Conservation (phyloP, 2,797 vertebrate genomes). For the Coranthus polyacanthus region DNA sequence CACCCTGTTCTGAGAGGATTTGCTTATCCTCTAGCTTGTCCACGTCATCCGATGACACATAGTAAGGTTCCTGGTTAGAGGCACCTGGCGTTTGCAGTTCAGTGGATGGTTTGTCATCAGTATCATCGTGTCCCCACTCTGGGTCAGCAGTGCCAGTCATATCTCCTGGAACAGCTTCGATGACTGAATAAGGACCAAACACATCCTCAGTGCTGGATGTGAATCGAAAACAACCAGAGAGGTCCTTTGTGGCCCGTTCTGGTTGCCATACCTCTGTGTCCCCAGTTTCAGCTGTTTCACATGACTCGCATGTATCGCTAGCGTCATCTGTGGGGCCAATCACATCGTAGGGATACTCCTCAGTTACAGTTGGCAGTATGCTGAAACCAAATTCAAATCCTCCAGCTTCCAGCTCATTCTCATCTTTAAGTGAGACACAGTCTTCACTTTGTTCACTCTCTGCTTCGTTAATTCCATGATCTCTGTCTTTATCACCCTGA, state of each 20-base stretch:
- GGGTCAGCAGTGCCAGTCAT: constrained; percentile 75
- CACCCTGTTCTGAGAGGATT: constrained; percentile 49
- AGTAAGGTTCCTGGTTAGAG: constrained; percentile 81
- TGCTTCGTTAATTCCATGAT: constrained; percentile 41
- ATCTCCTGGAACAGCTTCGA: constrained; percentile 79
- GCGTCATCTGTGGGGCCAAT: constrained; percentile 82
- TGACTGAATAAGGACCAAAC: constrained; percentile 86
- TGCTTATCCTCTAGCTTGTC: constrained; percentile 78
- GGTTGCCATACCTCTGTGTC: constrained; percentile 84
- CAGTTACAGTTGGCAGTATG: constrained; percentile 77
- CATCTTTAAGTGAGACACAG: constrained; percentile 42
- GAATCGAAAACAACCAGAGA: constrained; percentile 83
- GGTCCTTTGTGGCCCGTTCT: constrained; percentile 85
- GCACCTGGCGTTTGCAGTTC: constrained; percentile 54
- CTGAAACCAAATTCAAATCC: constrained; percentile 75
- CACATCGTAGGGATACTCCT: constrained; percentile 85
- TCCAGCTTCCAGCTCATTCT: constrained; percentile 50
- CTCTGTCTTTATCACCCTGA: constrained; percentile 33
- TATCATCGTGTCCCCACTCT: constrained; percentile 73
- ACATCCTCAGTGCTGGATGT: constrained; percentile 83
- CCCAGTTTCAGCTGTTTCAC: constrained; percentile 73
- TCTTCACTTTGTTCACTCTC: constrained; percentile 50
- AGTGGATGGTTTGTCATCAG: constrained; percentile 62
- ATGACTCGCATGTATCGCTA: constrained; percentile 78
- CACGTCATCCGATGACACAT: constrained; percentile 82